These are phyloP conservation scores for Chalcis sispes DNA, from an alignment of 2,888 invertebrate species.

Conservation along the genomic window DNA sequence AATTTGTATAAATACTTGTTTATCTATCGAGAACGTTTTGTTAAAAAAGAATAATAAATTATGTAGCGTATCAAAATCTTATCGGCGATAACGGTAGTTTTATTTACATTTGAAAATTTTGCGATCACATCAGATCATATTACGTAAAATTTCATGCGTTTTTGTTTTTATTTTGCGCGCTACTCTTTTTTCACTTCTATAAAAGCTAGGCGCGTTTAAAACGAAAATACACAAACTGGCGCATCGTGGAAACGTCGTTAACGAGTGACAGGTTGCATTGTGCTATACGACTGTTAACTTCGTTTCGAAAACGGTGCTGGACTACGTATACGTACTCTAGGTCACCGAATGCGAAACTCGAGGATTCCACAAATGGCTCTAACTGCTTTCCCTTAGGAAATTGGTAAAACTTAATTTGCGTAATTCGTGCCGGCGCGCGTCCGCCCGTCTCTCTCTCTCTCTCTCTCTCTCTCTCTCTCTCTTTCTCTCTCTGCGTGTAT, in stretches of 20 bases:
- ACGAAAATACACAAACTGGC: conserved; percentile 37
- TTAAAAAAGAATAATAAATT: too few species aligned
- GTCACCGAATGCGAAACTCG: conserved; percentile 63
- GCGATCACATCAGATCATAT: too few species aligned
- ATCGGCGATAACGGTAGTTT: too few species aligned
- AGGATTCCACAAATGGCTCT: conserved; percentile 66
- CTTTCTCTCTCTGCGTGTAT: conserved; percentile 49
- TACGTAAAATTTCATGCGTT: background rate
- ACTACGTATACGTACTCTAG: conserved; percentile 55
- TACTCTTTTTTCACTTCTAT: background rate
- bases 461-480: too few species aligned
- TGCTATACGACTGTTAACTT: conserved; percentile 32
- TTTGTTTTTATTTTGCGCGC: background rate
- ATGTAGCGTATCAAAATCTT: too few species aligned
- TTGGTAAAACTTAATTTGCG: conserved; percentile 62
- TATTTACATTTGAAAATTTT: too few species aligned
- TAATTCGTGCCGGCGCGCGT: too few species aligned
- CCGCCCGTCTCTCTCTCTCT: too few species aligned
- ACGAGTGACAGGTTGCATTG: conserved; percentile 31
- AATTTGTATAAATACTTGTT: too few species aligned
- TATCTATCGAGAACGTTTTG: too few species aligned
- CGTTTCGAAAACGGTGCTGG: conserved; percentile 35
- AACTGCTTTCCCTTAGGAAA: conserved; percentile 63
- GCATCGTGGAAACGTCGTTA: conserved; percentile 39
- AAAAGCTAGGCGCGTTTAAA: conserved; percentile 19